These are phyloP conservation scores for Sminthurinus aureus DNA, from an alignment of 2,888 invertebrate genomes.

Conservation along the genomic window DNA sequence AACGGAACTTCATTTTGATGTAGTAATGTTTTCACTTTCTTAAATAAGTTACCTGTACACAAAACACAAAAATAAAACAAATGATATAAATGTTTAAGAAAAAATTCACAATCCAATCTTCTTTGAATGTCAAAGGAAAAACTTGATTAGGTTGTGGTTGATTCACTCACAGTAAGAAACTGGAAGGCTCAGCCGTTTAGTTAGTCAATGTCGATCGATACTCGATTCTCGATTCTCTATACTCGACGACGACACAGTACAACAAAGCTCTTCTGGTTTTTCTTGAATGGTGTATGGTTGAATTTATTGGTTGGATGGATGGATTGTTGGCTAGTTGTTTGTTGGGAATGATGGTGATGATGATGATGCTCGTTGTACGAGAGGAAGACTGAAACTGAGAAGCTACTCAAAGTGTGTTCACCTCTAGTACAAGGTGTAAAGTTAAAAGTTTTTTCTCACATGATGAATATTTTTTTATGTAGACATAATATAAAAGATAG, in stretches of 20 bases:
- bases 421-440: conserved; percentile 41
- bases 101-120: too few relatives aligned
- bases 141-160: background rate
- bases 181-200: too few relatives aligned
- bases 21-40: background rate
- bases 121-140: too few relatives aligned
- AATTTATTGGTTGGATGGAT: background rate
- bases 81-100: too few relatives aligned
- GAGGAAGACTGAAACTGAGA: conserved; percentile 30
- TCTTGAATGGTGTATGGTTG: background rate
- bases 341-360: background rate
- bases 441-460: conserved; percentile 22
- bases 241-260: background rate
- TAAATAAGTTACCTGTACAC: background rate
- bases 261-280: background rate
- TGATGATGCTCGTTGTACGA: background rate
- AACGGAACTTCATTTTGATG: conserved; percentile 19
- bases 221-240: too few relatives aligned
- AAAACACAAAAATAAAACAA: too few relatives aligned
- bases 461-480: too few relatives aligned
- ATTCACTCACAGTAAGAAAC: too few relatives aligned
- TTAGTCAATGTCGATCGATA: too few relatives aligned
- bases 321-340: background rate
- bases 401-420: conserved; percentile 46
- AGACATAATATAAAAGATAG: background rate